phyloP scores from a whole-genome alignment of 2,888 invertebrate genomes.

The Lycocerus yunnanus region DNA sequence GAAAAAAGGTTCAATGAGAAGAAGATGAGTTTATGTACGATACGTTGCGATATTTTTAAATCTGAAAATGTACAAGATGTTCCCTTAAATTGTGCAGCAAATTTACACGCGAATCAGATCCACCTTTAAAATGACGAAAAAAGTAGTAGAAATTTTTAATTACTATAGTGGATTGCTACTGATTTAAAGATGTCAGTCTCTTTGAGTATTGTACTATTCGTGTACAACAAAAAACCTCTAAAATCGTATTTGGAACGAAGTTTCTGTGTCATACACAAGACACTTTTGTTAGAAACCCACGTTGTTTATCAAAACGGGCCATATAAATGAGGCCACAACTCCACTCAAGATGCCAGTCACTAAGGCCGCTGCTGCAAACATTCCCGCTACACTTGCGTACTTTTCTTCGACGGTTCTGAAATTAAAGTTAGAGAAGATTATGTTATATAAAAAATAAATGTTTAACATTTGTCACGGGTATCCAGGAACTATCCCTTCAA shows the following conservation, averaged over 20 bases:
- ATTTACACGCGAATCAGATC: not conserved
- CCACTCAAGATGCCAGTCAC: constrained; percentile 88
- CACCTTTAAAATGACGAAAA: not conserved
- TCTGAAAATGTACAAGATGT: not conserved
- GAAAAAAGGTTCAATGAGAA: not conserved
- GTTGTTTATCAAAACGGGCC: constrained; percentile 65
- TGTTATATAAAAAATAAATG: not conserved
- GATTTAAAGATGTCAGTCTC: constrained; percentile 29
- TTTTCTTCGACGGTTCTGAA: constrained; percentile 79
- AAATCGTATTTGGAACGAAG: constrained; percentile 39
- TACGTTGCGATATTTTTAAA: not conserved
- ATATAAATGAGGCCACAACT: constrained; percentile 74
- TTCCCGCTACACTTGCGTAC: constrained; percentile 86
- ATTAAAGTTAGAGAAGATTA: constrained; percentile 42
- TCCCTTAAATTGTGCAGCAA: not conserved
- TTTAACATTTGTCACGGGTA: too few relatives aligned
- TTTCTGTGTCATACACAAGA: constrained; percentile 54
- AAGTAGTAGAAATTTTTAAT: not conserved
- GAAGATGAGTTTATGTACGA: not conserved
- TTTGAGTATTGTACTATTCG: constrained; percentile 21
- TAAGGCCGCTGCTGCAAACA: constrained; percentile 93
- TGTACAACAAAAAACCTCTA: constrained; percentile 28
- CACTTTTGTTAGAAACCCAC: constrained; percentile 56
- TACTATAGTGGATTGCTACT: not conserved
- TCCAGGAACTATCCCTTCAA: too few relatives aligned